These are phyloP conservation scores for Isichthys henryi DNA, from an alignment of 2,113 vertebrate genomes.

Conservation along the genomic window DNA sequence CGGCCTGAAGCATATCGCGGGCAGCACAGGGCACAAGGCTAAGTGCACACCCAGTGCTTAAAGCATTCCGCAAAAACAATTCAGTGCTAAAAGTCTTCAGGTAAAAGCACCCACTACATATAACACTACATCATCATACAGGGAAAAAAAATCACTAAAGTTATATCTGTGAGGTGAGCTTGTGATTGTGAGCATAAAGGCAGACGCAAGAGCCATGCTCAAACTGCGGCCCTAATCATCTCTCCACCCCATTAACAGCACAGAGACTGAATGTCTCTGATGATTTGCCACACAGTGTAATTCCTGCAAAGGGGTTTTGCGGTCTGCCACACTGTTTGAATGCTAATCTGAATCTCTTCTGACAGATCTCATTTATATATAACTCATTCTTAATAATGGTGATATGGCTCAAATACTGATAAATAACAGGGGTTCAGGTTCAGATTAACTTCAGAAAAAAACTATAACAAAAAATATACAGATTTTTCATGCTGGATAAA, in stretches of 20 bases:
- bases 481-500: background rate
- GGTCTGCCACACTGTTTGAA: background rate
- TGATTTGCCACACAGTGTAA: background rate
- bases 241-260: background rate
- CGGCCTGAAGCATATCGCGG: background rate
- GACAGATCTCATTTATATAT: background rate
- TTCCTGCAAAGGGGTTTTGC: background rate
- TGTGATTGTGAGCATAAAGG: background rate
- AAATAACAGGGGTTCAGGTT: background rate
- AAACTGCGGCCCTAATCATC: background rate
- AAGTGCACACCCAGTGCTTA: background rate
- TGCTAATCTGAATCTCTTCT: background rate
- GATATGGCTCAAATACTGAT: background rate
- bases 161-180: background rate
- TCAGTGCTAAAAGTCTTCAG: background rate
- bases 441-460: background rate
- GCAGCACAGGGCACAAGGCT: background rate
- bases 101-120: background rate
- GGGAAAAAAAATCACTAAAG: background rate
- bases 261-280: background rate
- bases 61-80: background rate
- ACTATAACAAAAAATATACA: background rate
- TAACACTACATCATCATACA: background rate
- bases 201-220: background rate
- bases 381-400: background rate